Conservation (phyloP, 2,888 invertebrate genomes). For the Noctua janthe region DNA sequence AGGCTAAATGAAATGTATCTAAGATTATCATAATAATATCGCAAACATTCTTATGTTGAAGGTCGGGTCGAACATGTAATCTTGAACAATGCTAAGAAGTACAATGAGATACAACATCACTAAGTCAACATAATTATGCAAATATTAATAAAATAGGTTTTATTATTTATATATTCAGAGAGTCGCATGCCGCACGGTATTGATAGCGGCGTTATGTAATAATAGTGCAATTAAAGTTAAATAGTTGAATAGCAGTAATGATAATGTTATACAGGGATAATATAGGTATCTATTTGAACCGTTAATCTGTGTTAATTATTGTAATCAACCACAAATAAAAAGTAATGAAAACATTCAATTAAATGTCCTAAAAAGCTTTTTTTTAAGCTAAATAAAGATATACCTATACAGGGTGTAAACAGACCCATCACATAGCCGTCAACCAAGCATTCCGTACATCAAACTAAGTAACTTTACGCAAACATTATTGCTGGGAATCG, state of each 20-base stretch:
- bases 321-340: too few relatives aligned
- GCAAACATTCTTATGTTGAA: slow-evolving; percentile 1
- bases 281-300: too few relatives aligned
- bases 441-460: too few relatives aligned
- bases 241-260: background rate
- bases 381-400: too few relatives aligned
- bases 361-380: too few relatives aligned
- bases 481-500: too few relatives aligned
- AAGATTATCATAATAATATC: slow-evolving; percentile 19
- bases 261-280: background rate
- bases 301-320: too few relatives aligned
- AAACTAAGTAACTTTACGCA: too few relatives aligned
- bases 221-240: background rate
- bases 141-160: slow-evolving; percentile 23
- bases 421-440: too few relatives aligned
- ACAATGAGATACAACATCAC: slow-evolving; percentile 44
- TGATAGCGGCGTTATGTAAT: background rate
- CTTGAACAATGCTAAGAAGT: slow-evolving; percentile 31
- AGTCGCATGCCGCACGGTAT: slow-evolving; percentile 49
- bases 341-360: too few relatives aligned
- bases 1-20: slow-evolving; percentile 25
- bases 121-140: slow-evolving; percentile 18
- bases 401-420: too few relatives aligned
- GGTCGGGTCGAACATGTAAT: slow-evolving; percentile 43
- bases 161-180: slow-evolving; percentile 26